Evolutionary conservation across 2,888 invertebrate species (phyloP).

Genomic region (Eupeodes latifasciatus): DNA sequence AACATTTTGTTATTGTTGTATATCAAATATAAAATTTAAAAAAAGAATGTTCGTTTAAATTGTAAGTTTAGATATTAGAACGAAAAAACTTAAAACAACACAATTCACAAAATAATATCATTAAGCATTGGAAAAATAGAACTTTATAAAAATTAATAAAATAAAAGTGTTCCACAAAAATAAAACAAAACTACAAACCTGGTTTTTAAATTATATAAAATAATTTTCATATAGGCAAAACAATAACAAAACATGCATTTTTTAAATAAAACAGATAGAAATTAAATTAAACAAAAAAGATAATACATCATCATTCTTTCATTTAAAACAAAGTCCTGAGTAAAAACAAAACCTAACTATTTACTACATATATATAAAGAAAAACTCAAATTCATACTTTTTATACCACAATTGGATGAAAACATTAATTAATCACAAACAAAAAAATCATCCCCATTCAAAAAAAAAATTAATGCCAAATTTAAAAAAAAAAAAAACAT

Average conservation of each 20-base stretch:
- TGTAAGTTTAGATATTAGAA: constrained; percentile 54
- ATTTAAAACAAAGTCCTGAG: constrained; percentile 26
- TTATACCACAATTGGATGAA: constrained; percentile 56
- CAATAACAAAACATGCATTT: constrained; percentile 41
- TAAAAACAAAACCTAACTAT: constrained; percentile 14
- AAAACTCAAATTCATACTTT: constrained; percentile 44
- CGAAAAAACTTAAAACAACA: constrained; percentile 28
- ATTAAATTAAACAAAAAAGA: constrained; percentile 38
- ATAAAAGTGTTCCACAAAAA: constrained; percentile 58
- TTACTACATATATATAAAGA: constrained; percentile 44
- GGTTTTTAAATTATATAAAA: constrained; percentile 62
- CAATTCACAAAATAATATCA: constrained; percentile 52
- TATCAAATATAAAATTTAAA: constrained; percentile 39
- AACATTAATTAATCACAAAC: constrained; percentile 13
- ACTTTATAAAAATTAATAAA: constrained; percentile 52
- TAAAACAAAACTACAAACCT: constrained; percentile 49
- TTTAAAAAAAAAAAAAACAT: constrained; percentile 10
- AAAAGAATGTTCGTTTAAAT: constrained; percentile 50
- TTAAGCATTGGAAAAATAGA: constrained; percentile 45
- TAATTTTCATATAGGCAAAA: constrained; percentile 38
- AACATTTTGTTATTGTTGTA: constrained; percentile 41
- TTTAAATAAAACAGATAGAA: constrained; percentile 44
- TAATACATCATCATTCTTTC: constrained; percentile 50
- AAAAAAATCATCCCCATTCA: constrained; percentile 6
- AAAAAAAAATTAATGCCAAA: constrained; percentile 24